Conservation (phyloP, 2,113 vertebrate genomes). For the Gracilinanus agilis region DNA sequence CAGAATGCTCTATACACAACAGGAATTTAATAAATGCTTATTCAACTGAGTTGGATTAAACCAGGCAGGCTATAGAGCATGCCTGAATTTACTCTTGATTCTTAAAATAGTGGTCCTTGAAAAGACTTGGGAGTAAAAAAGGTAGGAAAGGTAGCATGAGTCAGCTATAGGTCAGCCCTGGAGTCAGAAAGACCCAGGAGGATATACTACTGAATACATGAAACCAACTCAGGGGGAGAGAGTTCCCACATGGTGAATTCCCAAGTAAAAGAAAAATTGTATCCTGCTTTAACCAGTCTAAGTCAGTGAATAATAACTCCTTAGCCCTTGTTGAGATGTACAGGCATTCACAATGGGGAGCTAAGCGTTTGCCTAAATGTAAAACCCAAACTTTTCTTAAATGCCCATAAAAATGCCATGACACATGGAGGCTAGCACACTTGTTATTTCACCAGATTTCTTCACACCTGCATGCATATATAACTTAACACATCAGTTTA, state of each 20-base stretch:
- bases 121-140: neutral
- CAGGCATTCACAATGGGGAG: neutral
- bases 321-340: constrained; percentile 19
- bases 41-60: neutral
- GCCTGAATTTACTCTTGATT: neutral
- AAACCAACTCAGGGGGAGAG: neutral
- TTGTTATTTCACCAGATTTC: constrained; percentile 77
- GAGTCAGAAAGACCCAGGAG: neutral
- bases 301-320: constrained; percentile 29
- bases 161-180: neutral
- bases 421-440: constrained; percentile 68
- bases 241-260: neutral
- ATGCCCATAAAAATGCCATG: constrained; percentile 30
- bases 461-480: constrained; percentile 78
- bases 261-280: neutral
- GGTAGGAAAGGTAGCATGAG: neutral
- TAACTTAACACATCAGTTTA: constrained; percentile 74
- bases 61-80: neutral
- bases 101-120: neutral
- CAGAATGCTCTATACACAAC: neutral
- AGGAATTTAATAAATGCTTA: neutral
- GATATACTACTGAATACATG: neutral
- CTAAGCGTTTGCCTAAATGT: neutral
- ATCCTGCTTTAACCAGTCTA: neutral
- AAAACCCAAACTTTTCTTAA: constrained; percentile 44